Percentiles rank a stretch among this genome's conserved stretches.
phyloP scores from a whole-genome alignment of 2,888 invertebrate species.

The Ephialtes manifestator region DNA sequence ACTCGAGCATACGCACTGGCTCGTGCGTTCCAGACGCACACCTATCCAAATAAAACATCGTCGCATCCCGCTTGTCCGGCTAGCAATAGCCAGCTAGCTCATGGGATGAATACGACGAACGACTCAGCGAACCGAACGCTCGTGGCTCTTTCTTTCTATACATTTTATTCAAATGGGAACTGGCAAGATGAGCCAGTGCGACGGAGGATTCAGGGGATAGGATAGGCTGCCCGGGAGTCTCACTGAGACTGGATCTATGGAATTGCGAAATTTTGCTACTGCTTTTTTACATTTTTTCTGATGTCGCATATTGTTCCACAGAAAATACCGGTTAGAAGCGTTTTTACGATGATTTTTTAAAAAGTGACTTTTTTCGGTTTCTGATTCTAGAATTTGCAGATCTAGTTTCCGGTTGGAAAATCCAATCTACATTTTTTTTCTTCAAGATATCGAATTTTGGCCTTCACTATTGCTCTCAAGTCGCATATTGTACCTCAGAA shows the following conservation, averaged over 20 bases:
- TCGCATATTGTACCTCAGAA: no score
- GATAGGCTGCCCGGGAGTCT: neutral
- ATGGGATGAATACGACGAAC: constrained; percentile 70
- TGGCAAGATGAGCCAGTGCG: neutral
- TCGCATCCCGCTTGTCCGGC: constrained; percentile 32
- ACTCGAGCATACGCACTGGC: constrained; percentile 43
- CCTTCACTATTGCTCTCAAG: no score
- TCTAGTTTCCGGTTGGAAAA: no score
- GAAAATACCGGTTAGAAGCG: no score
- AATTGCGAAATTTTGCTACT: neutral
- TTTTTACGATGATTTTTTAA: no score
- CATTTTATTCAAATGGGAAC: constrained; percentile 59
- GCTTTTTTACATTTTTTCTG: no score
- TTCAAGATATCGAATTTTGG: no score
- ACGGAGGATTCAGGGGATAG: constrained; percentile 37
- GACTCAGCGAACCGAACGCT: constrained; percentile 70
- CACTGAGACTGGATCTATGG: neutral
- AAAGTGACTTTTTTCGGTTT: no score
- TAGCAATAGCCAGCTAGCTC: constrained; percentile 30
- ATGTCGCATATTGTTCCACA: no score
- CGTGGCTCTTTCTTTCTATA: constrained; percentile 19
- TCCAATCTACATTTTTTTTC: no score
- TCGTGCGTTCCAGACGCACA: constrained; percentile 43
- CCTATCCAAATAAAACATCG: constrained; percentile 57
- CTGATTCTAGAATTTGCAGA: no score